Base-by-base conservation (phyloP, 2,888 invertebrate species). In the Agrochola circellaris region DNA sequence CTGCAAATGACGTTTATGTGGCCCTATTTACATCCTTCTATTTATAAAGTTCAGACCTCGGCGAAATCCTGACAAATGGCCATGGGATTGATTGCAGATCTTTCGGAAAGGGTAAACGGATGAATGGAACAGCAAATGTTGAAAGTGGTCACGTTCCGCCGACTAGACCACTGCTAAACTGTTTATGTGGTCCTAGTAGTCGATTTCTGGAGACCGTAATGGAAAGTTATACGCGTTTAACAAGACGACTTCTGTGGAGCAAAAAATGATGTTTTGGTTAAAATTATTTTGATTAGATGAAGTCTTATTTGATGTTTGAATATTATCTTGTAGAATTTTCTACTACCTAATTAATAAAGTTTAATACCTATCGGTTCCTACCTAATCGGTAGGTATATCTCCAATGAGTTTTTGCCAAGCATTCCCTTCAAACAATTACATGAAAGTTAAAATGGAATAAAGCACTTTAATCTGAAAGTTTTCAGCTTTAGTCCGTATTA, bases 401-500 rank as follows among this genome's bases (percentile, higher is more conserved):
- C 15, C 30, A 72, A 65, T 34, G 54, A 42, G 15, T 67, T 72
- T 76, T 75, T 71, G 51, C 66, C 62, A 62, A 79, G 76, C 73
- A 64, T 84, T 85, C 84, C 79, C 61, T 85, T 85, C 76, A 81
- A 87, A 87, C 89, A 90, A 90, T 90, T 90, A 91, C 86, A 87
- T 86, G 76, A 89, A 91, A 90, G 87, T 91, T 90, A 88, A 90
- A 92, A 91, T 86, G 87, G 88, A 91, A 91, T 91, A 88, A 91
- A 91, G 89, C 88, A 90, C 89, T 92, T 91, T 91, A 91, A 92
- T 92, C 87, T 90, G 85, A 86, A 89, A 90, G 86, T 91, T 90
- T 86, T 89, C 86, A 82, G 79, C 82, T 76, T 82, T 87, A 84
- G 83, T 78, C 82, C 74, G 83, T 86, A 89, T 90, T 89, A 88